These are phyloP conservation scores for Pteruthius melanotis DNA, from an alignment of 2,113 vertebrate genomes.

Conservation along the genomic window DNA sequence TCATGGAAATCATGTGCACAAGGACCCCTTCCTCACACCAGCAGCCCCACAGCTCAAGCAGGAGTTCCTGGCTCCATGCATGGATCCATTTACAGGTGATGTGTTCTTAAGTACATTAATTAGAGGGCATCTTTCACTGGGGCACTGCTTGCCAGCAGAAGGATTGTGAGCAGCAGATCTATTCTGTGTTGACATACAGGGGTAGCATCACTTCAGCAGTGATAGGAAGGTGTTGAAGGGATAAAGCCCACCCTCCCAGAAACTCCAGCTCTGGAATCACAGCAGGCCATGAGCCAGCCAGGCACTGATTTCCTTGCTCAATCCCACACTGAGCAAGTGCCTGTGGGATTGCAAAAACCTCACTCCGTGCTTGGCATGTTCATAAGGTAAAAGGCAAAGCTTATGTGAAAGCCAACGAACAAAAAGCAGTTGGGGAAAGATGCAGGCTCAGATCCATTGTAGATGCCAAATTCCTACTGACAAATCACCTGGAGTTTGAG, in stretches of 20 bases:
- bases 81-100: background rate
- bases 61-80: background rate
- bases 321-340: background rate
- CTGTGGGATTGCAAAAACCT: background rate
- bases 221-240: constrained; percentile 42
- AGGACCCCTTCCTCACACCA: background rate
- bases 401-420: background rate
- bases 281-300: background rate
- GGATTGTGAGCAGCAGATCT: background rate
- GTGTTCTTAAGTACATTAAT: background rate
- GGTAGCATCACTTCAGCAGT: constrained; percentile 10
- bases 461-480: background rate
- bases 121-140: background rate
- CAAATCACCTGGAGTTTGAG: background rate
- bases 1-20: accelerated
- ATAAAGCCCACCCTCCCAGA: constrained; percentile 16
- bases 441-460: background rate
- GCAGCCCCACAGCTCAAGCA: background rate
- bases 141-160: background rate
- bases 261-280: background rate
- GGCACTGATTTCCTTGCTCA: no score
- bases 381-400: background rate
- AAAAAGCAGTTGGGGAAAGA: background rate
- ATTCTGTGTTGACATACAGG: constrained; percentile 3
- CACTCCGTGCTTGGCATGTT: background rate